A percentile compares a stretch with the other conserved stretches of the same genome.
Conservation (phyloP, 2,888 invertebrate genomes). For the Kryphioiulus occultus region DNA sequence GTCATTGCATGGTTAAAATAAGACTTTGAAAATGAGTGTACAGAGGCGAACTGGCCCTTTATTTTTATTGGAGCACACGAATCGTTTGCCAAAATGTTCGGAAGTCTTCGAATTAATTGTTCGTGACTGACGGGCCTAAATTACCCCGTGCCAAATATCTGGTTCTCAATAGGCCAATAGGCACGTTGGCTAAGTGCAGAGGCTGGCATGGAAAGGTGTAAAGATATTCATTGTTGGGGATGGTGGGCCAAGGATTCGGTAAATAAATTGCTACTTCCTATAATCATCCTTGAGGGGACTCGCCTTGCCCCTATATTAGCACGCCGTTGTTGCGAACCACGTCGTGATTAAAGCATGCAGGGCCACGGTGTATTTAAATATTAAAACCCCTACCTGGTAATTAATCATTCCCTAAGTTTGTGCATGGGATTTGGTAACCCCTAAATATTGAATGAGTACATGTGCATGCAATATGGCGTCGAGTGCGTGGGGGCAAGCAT, state of each 20-base stretch:
- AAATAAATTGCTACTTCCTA: conserved; percentile 2
- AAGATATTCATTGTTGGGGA: neutral
- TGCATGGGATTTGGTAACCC: neutral
- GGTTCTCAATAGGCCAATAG: neutral
- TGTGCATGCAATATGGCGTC: neutral
- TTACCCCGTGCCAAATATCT: neutral
- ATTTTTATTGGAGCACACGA: too few relatives aligned
- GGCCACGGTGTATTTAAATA: conserved; percentile 1
- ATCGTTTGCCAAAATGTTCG: neutral
- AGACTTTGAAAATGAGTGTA: too few relatives aligned
- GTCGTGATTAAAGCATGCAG: neutral
- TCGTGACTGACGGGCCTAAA: neutral
- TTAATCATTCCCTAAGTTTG: conserved; percentile 20
- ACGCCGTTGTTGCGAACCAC: neutral
- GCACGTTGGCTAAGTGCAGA: neutral
- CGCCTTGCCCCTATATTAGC: neutral
- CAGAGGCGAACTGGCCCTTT: too few relatives aligned
- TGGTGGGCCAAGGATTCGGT: neutral
- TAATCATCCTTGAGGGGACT: conserved; percentile 12
- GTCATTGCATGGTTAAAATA: too few relatives aligned
- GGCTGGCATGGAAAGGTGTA: neutral
- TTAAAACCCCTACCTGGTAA: neutral
- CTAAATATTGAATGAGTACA: conserved; percentile 33
- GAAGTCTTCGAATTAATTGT: neutral
- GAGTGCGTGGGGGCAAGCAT: neutral